These are phyloP conservation scores for Lucinisca nassula DNA, from an alignment of 2,888 invertebrate genomes.

Conservation along the genomic window DNA sequence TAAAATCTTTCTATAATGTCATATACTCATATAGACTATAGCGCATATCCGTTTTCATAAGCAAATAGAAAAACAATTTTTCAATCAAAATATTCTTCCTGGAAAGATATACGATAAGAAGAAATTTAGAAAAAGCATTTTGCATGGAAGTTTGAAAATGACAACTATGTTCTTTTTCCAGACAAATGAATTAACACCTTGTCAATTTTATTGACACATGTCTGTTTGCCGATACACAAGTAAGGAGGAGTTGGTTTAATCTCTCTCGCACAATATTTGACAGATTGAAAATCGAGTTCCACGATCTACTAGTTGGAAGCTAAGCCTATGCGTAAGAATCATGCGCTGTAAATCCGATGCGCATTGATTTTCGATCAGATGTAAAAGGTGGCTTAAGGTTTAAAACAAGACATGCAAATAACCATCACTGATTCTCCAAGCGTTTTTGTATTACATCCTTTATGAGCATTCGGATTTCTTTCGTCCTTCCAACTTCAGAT, in stretches of 20 bases:
- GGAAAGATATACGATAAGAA: too few relatives aligned
- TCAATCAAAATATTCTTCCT: too few relatives aligned
- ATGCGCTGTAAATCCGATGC: neutral
- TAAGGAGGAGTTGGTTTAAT: neutral
- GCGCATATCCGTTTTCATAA: too few relatives aligned
- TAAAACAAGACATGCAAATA: conserved; percentile 17
- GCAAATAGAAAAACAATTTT: too few relatives aligned
- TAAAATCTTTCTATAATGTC: too few relatives aligned
- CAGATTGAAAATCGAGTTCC: neutral
- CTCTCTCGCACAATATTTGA: neutral
- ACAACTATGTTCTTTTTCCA: neutral
- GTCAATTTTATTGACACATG: neutral
- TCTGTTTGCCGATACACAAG: neutral
- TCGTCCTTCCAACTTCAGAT: too few relatives aligned
- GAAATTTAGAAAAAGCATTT: too few relatives aligned
- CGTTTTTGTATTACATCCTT: neutral
- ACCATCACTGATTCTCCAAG: neutral
- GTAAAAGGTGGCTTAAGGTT: neutral
- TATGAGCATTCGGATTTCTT: neutral
- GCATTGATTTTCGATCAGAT: conserved; percentile 15
- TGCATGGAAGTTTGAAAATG: neutral
- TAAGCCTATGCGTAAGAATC: neutral
- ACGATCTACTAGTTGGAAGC: neutral
- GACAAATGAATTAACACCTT: conserved; percentile 4
- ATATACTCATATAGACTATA: too few relatives aligned